Conservation (phyloP, 1,140 invertebrate genomes). For the Philopotamus ludificatus region DNA sequence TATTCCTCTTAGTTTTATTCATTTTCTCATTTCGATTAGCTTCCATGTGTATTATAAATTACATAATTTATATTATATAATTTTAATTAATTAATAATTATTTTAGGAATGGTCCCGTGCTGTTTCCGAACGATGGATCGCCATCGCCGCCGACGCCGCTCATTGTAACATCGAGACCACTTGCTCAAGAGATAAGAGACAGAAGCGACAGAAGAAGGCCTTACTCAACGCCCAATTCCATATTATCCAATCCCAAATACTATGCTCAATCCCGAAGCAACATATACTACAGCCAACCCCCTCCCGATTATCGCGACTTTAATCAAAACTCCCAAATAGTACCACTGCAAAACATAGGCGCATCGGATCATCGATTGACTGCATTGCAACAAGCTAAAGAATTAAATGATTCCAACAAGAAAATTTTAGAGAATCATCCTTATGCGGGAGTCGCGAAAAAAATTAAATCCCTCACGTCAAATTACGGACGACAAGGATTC, state of each 20-base stretch:
- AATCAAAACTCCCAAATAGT: neutral
- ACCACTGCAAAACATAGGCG: neutral
- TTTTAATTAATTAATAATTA: too few relatives aligned
- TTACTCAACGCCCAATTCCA: slow-evolving; percentile 32
- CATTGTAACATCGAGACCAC: slow-evolving; percentile 50
- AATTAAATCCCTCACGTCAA: slow-evolving; percentile 23
- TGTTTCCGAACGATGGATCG: slow-evolving; percentile 49
- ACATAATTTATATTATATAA: too few relatives aligned
- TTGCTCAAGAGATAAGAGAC: slow-evolving; percentile 46
- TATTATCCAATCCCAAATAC: neutral
- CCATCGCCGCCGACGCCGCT: slow-evolving; percentile 46
- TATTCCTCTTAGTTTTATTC: too few relatives aligned
- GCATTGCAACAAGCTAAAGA: neutral
- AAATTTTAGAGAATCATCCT: slow-evolving; percentile 28
- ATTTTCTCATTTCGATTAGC: too few relatives aligned
- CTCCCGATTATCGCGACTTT: neutral
- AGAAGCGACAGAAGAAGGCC: too few relatives aligned
- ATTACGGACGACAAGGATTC: slow-evolving; percentile 39
- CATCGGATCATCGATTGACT: neutral
- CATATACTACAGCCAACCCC: neutral
- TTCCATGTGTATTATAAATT: too few relatives aligned
- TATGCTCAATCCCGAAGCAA: neutral
- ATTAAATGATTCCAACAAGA: slow-evolving; percentile 3
- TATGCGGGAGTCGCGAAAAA: slow-evolving; percentile 42
- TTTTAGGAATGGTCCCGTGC: slow-evolving; percentile 51